Evolutionary conservation across 2,113 vertebrate genomes (phyloP).

Genomic region (Hassar affinis): DNA sequence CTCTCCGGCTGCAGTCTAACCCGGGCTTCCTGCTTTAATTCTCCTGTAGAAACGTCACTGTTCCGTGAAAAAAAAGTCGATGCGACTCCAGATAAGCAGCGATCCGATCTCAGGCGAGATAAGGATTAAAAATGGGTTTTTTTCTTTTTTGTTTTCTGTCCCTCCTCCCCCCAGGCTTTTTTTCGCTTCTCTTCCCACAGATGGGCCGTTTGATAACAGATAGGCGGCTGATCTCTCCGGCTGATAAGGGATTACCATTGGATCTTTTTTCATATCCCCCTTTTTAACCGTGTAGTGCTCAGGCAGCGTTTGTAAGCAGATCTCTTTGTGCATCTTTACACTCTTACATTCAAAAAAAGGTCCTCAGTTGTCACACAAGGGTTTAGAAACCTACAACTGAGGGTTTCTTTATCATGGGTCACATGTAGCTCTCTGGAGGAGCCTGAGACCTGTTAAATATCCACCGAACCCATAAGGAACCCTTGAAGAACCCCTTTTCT

Average conservation of each 20-base stretch:
- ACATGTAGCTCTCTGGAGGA: neutral
- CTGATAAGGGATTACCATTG: slow-evolving; percentile 72
- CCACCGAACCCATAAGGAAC: neutral
- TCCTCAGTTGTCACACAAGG: neutral
- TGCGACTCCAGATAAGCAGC: slow-evolving; percentile 74
- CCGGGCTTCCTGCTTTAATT: slow-evolving; percentile 75
- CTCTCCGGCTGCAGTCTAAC: slow-evolving; percentile 55
- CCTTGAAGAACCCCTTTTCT: neutral
- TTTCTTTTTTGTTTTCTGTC: slow-evolving; percentile 72
- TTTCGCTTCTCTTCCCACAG: slow-evolving; percentile 74
- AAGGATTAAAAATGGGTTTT: slow-evolving; percentile 78
- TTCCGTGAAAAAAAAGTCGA: slow-evolving; percentile 73
- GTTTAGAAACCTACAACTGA: neutral
- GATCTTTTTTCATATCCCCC: slow-evolving; percentile 66
- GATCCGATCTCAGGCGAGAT: slow-evolving; percentile 76
- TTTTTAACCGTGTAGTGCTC: slow-evolving; percentile 66
- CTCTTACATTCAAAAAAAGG: neutral
- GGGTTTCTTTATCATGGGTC: neutral
- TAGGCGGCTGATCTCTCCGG: slow-evolving; percentile 65
- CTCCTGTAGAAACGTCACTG: slow-evolving; percentile 76
- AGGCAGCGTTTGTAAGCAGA: slow-evolving; percentile 25
- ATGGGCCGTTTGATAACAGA: slow-evolving; percentile 73
- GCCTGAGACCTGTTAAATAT: neutral
- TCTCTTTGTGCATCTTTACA: slow-evolving; percentile 30
- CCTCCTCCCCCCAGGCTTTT: slow-evolving; percentile 54